phyloP scores from a whole-genome alignment of 2,888 invertebrate genomes.

The Gymnoscelis rufifasciata region DNA sequence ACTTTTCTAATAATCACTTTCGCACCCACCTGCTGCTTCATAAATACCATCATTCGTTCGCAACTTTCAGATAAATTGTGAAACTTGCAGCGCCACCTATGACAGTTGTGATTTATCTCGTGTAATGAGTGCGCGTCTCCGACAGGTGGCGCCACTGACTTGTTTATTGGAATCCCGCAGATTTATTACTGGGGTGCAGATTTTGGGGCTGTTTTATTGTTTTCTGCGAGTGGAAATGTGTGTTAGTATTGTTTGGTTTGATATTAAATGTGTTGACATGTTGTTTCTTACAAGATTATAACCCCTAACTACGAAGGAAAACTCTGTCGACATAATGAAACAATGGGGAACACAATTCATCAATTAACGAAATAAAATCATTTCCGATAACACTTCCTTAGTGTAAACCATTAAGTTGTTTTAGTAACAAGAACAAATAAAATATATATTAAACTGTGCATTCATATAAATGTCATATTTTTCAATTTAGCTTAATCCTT shows the following conservation, averaged over 20 bases:
- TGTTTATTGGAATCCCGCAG: slow-evolving; percentile 52
- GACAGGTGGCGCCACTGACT: slow-evolving; percentile 42
- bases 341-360: too few relatives aligned
- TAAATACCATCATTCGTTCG: slow-evolving; percentile 67
- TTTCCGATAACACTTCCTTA: too few relatives aligned
- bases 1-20: slow-evolving; percentile 29
- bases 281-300: too few relatives aligned
- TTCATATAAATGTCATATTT: too few relatives aligned
- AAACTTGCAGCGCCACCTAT: slow-evolving; percentile 66
- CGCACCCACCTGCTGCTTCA: slow-evolving; percentile 33
- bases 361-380: too few relatives aligned
- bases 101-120: slow-evolving; percentile 60
- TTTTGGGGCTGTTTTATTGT: slow-evolving; percentile 25
- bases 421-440: too few relatives aligned
- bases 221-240: slow-evolving; percentile 29
- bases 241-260: slow-evolving; percentile 17
- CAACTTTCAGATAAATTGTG: slow-evolving; percentile 51
- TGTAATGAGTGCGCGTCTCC: slow-evolving; percentile 56
- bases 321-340: too few relatives aligned
- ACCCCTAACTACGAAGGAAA: too few relatives aligned
- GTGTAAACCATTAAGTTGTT: too few relatives aligned
- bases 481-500: too few relatives aligned
- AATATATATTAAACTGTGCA: too few relatives aligned
- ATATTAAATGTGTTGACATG: neutral
- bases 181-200: slow-evolving; percentile 47